Conservation (phyloP, 2,113 vertebrate genomes). For the Melanostigma gelatinosum region DNA sequence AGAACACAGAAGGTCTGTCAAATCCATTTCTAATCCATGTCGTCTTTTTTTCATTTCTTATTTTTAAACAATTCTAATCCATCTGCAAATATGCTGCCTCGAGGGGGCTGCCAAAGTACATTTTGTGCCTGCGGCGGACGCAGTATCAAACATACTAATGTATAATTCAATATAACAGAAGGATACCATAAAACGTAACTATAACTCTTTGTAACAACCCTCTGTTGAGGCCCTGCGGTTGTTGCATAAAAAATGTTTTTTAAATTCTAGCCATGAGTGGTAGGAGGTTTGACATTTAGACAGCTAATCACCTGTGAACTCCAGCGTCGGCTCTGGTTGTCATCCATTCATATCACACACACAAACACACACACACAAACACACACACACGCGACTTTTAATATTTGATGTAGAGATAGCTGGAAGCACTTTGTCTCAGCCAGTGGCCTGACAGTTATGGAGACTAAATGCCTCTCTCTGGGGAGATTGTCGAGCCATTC, state of each 20-base stretch:
- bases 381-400: slow-evolving; percentile 24
- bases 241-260: neutral
- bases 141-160: neutral
- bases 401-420: slow-evolving; percentile 49
- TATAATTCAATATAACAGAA: neutral
- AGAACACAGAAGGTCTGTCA: slow-evolving; percentile 14
- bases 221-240: neutral
- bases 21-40: slow-evolving; percentile 19
- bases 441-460: slow-evolving; percentile 2
- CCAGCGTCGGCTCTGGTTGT: neutral
- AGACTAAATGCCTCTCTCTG: slow-evolving; percentile 28
- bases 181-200: neutral
- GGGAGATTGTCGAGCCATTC: slow-evolving; percentile 32
- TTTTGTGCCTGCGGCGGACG: slow-evolving; percentile 13
- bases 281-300: neutral
- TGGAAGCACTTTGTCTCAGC: slow-evolving; percentile 22
- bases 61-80: neutral
- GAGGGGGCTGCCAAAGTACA: neutral
- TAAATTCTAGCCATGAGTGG: neutral
- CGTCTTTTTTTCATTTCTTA: neutral
- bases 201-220: neutral
- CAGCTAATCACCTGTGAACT: slow-evolving; percentile 18
- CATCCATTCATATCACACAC: neutral
- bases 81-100: slow-evolving; percentile 15
- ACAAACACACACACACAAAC: neutral